Evolutionary conservation across 2,113 vertebrate genomes (phyloP).

Genomic region (Heterotilapia buettikoferi): DNA sequence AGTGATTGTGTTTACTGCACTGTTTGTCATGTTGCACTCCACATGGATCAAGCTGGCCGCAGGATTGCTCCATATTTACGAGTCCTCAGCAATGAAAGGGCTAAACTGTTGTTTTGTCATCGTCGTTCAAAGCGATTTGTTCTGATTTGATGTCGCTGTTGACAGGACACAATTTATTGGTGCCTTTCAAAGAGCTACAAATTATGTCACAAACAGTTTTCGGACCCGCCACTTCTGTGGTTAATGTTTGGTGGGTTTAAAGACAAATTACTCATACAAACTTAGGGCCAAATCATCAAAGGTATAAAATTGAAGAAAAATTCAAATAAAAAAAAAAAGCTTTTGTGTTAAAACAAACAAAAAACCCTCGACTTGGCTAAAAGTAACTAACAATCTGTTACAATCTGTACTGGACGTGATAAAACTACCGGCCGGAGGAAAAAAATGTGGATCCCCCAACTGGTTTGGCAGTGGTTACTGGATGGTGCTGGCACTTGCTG

Average conservation of each 20-base stretch:
- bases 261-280: neutral
- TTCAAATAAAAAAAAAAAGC: neutral
- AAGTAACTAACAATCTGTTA: neutral
- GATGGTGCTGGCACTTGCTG: neutral
- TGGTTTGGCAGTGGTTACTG: neutral
- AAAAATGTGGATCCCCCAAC: neutral
- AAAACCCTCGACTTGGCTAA: neutral
- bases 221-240: neutral
- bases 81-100: neutral
- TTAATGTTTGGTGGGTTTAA: neutral
- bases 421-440: neutral
- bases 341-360: neutral
- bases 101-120: neutral
- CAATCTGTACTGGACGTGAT: neutral
- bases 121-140: neutral
- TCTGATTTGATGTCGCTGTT: neutral
- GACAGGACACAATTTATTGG: neutral
- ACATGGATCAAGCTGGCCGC: neutral
- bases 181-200: neutral
- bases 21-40: neutral
- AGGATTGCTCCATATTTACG: neutral
- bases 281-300: neutral
- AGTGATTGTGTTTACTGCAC: neutral
- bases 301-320: neutral
- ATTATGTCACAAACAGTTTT: neutral